Base-by-base conservation (phyloP, 2,797 vertebrate species). In the Xerus rutilus region DNA sequence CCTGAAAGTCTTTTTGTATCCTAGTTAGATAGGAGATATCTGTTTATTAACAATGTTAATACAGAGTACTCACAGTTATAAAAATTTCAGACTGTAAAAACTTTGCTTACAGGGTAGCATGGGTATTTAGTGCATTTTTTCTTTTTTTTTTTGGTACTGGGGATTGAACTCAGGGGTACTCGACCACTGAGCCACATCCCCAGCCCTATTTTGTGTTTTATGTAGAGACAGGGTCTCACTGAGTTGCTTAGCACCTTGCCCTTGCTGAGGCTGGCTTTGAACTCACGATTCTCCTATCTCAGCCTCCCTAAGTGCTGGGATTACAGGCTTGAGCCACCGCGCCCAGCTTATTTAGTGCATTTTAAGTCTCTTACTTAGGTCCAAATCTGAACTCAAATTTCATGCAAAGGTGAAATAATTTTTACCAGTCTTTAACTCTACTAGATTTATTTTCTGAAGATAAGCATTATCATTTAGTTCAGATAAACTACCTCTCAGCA, bases 11-110 rank as follows among this genome's bases (percentile, higher is more conserved):
- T 89, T 73, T 83, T 52, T 92, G 85, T 49, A 10, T 47, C 45
- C 78, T 89, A 91, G 73, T 95, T 70, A 83, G 84, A 86, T 21
- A 73, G 32, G 78, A 94, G 57, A 88, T 49, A 64, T 12, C 74
- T 91, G 73, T 94, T 95, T 76, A 76, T 91, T 95, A 85, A 74
- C 70, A 81, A 15, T 64, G 74, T 69, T 84, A 86, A 92, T 35
- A 87, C 6, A 86, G 47, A 97, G 93, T 64, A 87, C 89, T 93
- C 20, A 67, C 25, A 54, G 85, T 35, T 54, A 39, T 70, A 96
- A 92, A 77, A 78, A 30, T 54, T 96, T 95, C 54, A 89, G 72
- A 90, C 62, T 18, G 11, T 69, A 77, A 87, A 87, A 86, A 54
- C 18, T 74, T 67, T n/a, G 74, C 39, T 95, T 54, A 83, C n/a